phyloP scores from a whole-genome alignment of 2,888 invertebrate species.

The Priapulus caudatus region DNA sequence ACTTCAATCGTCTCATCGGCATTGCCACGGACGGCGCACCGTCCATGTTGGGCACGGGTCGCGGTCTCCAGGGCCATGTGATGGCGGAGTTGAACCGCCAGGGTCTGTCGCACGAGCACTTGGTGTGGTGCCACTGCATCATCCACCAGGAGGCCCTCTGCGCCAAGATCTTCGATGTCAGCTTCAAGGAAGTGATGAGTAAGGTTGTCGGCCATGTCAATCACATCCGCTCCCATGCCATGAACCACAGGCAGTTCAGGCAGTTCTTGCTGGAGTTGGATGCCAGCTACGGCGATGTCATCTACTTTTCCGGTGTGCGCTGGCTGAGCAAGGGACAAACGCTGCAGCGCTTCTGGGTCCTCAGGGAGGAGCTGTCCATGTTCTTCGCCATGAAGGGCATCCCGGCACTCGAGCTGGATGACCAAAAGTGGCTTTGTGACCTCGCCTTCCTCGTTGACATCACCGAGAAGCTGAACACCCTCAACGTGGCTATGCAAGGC shows the following conservation, averaged over 20 bases:
- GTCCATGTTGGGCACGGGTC: neutral
- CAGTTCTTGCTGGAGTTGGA: conserved; percentile 20
- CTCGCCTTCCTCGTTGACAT: neutral
- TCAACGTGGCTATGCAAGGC: neutral
- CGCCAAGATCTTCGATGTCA: conserved; percentile 26
- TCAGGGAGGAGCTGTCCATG: neutral
- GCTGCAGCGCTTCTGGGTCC: neutral
- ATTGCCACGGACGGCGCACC: conserved; percentile 1
- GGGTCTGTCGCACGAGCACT: neutral
- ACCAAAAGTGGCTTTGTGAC: neutral
- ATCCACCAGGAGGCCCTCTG: conserved; percentile 29
- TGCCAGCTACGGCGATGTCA: conserved; percentile 20
- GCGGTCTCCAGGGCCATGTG: neutral
- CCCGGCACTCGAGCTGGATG: too few species aligned
- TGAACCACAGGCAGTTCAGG: conserved; percentile 22
- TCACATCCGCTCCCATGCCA: conserved; percentile 5
- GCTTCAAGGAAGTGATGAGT: conserved; percentile 24
- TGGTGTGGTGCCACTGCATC: conserved; percentile 25
- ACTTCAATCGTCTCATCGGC: neutral
- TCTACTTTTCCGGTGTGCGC: conserved; percentile 9
- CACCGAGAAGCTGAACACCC: neutral
- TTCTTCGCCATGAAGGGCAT: neutral
- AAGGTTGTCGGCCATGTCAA: neutral
- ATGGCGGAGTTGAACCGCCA: neutral
- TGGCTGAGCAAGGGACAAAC: conserved; percentile 1